Percentiles rank a stretch among this genome's conserved stretches.
Evolutionary conservation across 1,140 invertebrate genomes (phyloP).

Genomic region (Drosophila teissieri): DNA sequence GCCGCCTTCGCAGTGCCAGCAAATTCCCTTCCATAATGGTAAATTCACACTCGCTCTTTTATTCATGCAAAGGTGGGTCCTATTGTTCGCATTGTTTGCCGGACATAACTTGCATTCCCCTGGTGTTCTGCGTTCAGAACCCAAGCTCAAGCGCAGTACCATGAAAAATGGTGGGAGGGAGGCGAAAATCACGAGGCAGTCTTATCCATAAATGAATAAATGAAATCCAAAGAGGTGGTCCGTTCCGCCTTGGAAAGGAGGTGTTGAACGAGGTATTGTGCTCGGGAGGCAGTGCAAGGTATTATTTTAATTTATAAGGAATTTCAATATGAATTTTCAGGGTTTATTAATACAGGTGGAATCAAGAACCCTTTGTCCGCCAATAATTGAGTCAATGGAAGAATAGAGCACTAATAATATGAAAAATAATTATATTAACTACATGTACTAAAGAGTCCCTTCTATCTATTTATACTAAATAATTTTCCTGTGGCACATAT

Average conservation of each 20-base stretch:
- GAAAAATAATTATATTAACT: too few relatives aligned
- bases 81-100: slow-evolving; percentile 53
- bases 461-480: too few relatives aligned
- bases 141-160: slow-evolving; percentile 14
- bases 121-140: slow-evolving; percentile 11
- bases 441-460: too few relatives aligned
- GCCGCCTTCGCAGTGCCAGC: not conserved
- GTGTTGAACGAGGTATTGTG: not conserved
- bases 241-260: not conserved
- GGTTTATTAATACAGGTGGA: not conserved
- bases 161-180: not conserved
- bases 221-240: slow-evolving; percentile 11
- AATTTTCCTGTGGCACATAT: too few relatives aligned
- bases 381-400: too few relatives aligned
- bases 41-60: slow-evolving; percentile 42
- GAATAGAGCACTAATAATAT: too few relatives aligned
- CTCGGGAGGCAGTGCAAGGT: not conserved
- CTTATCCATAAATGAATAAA: slow-evolving; percentile 27
- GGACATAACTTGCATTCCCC: slow-evolving; percentile 41
- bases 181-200: not conserved
- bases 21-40: slow-evolving; percentile 40
- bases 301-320: not conserved
- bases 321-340: not conserved
- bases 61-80: slow-evolving; percentile 40
- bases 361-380: too few relatives aligned